Percentiles rank a stretch among this genome's conserved stretches.
These are phyloP conservation scores for Amiota mariae DNA, from an alignment of 2,888 invertebrate genomes.

Conservation along the genomic window DNA sequence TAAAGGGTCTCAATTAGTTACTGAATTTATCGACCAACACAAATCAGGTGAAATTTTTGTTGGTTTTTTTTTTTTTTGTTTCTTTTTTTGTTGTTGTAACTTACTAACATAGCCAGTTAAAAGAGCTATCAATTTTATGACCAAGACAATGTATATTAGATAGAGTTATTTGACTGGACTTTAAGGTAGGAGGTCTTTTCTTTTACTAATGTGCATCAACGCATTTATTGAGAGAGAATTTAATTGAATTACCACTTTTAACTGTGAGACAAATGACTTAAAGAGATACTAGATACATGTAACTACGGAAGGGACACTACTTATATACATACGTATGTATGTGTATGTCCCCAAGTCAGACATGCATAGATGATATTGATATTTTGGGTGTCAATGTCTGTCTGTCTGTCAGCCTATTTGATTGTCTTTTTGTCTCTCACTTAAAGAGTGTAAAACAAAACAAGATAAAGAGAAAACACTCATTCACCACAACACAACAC, in stretches of 20 bases:
- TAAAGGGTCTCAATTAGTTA: conserved; percentile 59
- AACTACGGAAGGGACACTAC: too few species aligned
- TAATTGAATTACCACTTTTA: conserved; percentile 59
- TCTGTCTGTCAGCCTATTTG: too few species aligned
- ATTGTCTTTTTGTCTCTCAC: neutral
- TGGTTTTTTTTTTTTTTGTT: too few species aligned
- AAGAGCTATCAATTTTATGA: conserved; percentile 63
- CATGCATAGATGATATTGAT: too few species aligned
- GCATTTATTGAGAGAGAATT: conserved; percentile 62
- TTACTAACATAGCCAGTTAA: conserved; percentile 45
- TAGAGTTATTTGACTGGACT: too few species aligned
- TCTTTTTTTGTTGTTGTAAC: conserved; percentile 41
- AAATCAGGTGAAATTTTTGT: conserved; percentile 68
- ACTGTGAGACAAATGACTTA: too few species aligned
- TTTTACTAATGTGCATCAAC: conserved; percentile 42
- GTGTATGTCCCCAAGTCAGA: neutral
- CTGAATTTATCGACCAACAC: conserved; percentile 62
- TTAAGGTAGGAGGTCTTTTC: conserved; percentile 48
- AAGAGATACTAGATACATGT: too few species aligned
- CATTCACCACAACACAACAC: conserved; percentile 3
- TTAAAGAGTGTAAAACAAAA: conserved; percentile 36
- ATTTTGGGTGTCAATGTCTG: too few species aligned
- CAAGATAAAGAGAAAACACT: conserved; percentile 42
- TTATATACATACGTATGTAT: neutral
- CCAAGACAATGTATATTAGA: conserved; percentile 30